Evolutionary conservation across 2,113 vertebrate species (phyloP), one percentile per base, ranked within the genome.

Genomic region (Spheniscus mendiculus): DNA sequence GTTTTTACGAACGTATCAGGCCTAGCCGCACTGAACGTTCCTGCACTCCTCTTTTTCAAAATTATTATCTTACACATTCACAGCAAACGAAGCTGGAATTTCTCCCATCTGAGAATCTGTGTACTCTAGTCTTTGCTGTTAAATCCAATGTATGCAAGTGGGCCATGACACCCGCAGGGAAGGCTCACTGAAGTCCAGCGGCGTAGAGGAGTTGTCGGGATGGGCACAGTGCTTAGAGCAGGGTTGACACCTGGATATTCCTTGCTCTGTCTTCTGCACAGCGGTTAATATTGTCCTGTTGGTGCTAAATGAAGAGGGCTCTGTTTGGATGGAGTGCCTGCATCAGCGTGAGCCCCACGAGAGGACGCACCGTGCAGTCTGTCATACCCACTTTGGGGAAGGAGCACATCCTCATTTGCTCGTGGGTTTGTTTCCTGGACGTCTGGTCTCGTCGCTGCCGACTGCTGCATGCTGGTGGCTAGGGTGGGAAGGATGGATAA

Each of bases 291-390:
- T 42, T 53, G 42, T 23, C 15, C 12, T 26, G 19, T 42, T 23
- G 29, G 22, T 6, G 2, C 36, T 19, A 13, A 72, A 34, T 0
- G 5, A 27, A 30, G 45, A 9, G 21, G 55, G 20, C 44, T 58
- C 9, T 47, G 11, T 44, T 83, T 15, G 83, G 45, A 2, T 12
- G 0, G 47, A 67, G 36, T 1, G 26, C 20, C 32, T 69, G 5
- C 53, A 1, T 13, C n/a, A 4, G 29, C 0, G 18, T 7, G 42
- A 59, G 42, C 58, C 45, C 42, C 2, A 0, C 0, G 0, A 14
- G 88, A 47, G 53, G 38, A 25, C 13, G 27, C 5, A 22, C 23
- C 0, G 0, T 17, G 56, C 29, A 2, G 14, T 32, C 32, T 38
- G 53, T 23, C 9, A 1, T 19, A 12, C 2, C 29, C 25, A 0